Conservation (phyloP, 2,888 invertebrate genomes). For the Parascotia fuliginaria region DNA sequence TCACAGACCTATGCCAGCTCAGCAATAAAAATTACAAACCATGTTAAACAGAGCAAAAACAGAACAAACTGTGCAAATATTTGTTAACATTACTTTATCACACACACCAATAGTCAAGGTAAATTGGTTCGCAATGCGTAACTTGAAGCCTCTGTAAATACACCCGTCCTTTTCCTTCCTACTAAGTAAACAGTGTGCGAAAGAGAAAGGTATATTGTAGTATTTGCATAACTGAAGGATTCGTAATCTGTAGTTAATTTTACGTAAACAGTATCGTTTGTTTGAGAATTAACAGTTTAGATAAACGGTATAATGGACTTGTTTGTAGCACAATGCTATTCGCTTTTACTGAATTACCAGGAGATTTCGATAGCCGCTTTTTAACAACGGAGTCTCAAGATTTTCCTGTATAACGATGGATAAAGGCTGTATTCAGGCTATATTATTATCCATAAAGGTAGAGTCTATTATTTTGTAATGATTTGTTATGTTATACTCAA, state of each 20-base stretch:
- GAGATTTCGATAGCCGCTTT: not conserved
- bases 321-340: constrained; percentile 14
- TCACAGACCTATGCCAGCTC: too few relatives aligned
- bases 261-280: constrained; percentile 38
- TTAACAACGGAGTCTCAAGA: too few relatives aligned
- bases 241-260: constrained; percentile 43
- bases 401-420: too few relatives aligned
- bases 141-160: constrained; percentile 12
- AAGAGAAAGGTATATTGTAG: constrained; percentile 10
- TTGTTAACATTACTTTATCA: constrained; percentile 22
- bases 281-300: constrained; percentile 22
- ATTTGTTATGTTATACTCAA: too few relatives aligned
- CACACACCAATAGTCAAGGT: constrained; percentile 18
- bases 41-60: not conserved
- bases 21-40: not conserved
- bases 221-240: constrained; percentile 25
- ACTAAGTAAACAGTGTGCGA: not conserved
- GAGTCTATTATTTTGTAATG: too few relatives aligned
- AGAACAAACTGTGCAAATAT: constrained; percentile 7
- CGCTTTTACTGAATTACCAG: not conserved
- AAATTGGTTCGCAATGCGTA: constrained; percentile 31
- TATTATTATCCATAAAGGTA: too few relatives aligned
- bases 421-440: too few relatives aligned
- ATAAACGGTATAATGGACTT: constrained; percentile 32
- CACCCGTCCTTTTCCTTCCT: constrained; percentile 14